Conservation (phyloP, 2,888 invertebrate genomes). For the Tenthredo amoena region DNA sequence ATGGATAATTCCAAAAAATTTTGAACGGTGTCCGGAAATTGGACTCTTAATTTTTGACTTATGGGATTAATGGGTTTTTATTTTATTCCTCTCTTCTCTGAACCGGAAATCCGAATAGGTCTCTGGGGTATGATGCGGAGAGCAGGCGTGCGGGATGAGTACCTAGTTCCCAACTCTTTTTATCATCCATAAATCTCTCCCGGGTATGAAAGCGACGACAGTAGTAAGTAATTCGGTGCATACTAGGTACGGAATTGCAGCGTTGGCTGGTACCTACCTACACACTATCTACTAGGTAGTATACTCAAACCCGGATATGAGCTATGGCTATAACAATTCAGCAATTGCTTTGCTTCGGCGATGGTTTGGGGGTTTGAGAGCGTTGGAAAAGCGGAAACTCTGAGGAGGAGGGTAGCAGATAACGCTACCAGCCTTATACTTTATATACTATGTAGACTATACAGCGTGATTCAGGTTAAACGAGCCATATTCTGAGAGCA, state of each 20-base stretch:
- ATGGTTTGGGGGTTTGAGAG: not conserved
- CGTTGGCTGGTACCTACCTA: not conserved
- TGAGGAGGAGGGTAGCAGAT: not conserved
- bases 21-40: not conserved
- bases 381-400: not conserved
- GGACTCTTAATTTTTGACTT: not conserved
- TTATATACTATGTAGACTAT: not conserved
- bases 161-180: conserved; percentile 30
- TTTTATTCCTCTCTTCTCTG: not conserved
- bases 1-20: not conserved
- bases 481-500: too few relatives aligned
- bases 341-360: not conserved
- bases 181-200: not conserved
- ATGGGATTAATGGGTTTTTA: not conserved
- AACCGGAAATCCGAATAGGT: not conserved
- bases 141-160: not conserved
- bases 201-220: conserved; percentile 18
- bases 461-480: too few relatives aligned
- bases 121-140: not conserved
- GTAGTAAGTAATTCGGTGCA: conserved; percentile 38
- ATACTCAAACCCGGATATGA: conserved; percentile 31
- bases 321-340: conserved; percentile 39
- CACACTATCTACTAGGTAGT: not conserved
- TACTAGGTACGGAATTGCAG: conserved; percentile 32
- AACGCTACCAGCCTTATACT: not conserved